Conservation (phyloP, 2,797 vertebrate genomes). For the Ispidina lecontei region DNA sequence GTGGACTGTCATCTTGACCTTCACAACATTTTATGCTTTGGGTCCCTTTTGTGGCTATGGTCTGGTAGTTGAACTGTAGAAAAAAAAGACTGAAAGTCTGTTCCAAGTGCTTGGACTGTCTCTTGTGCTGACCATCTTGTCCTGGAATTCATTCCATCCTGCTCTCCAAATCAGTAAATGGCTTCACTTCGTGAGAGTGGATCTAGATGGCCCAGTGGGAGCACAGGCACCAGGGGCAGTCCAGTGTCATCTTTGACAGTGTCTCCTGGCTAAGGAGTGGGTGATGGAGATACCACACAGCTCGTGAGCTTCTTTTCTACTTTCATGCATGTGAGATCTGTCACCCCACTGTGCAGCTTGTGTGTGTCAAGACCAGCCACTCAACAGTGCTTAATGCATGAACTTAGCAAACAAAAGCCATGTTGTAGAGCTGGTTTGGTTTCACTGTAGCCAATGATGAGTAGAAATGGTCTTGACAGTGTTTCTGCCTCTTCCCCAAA, state of each 20-base stretch:
- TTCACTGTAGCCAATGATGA: not conserved
- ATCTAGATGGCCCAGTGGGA: not conserved
- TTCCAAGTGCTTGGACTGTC: not conserved
- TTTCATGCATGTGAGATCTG: not conserved
- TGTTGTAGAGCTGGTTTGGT: not conserved
- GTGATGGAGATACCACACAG: not conserved
- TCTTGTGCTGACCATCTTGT: not conserved
- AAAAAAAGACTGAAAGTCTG: not conserved
- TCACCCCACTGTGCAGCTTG: not conserved
- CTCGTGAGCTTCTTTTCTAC: not conserved
- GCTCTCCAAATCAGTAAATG: not conserved
- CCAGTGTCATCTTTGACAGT: not conserved
- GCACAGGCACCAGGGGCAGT: rapidly evolving
- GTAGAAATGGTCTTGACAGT: not conserved
- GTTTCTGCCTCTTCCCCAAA: not conserved
- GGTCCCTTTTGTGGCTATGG: not conserved
- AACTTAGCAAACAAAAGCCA: rapidly evolving
- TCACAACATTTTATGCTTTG: not conserved
- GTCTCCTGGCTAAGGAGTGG: not conserved
- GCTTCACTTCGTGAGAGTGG: not conserved
- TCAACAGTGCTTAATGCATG: too few relatives aligned
- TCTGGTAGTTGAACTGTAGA: not conserved
- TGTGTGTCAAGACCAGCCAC: not conserved
- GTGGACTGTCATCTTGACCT: not conserved
- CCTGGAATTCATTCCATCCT: not conserved